These are phyloP conservation scores for Sphenodon punctatus DNA, from an alignment of 2,797 vertebrate species.

Conservation along the genomic window DNA sequence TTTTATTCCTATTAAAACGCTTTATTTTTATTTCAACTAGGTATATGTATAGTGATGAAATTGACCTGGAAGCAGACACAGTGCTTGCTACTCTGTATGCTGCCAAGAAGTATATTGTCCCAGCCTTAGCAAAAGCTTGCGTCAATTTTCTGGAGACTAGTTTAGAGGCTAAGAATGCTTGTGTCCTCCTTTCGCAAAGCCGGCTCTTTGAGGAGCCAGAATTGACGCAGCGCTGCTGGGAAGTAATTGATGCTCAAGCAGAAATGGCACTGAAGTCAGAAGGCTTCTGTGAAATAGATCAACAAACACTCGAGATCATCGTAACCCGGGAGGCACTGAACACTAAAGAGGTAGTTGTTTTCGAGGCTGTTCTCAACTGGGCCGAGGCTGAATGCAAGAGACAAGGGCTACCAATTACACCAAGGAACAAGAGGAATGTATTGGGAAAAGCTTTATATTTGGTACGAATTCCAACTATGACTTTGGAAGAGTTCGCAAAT, in stretches of 20 bases:
- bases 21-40: slow-evolving; percentile 65
- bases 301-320: slow-evolving; percentile 91
- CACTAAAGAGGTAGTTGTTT: slow-evolving; percentile 91
- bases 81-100: slow-evolving; percentile 95
- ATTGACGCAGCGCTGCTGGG: slow-evolving; percentile 95
- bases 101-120: slow-evolving; percentile 98
- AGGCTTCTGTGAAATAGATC: slow-evolving; percentile 94
- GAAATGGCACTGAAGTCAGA: slow-evolving; percentile 92
- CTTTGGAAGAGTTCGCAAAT: slow-evolving; percentile 93
- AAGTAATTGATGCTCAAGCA: slow-evolving; percentile 98
- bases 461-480: slow-evolving; percentile 93
- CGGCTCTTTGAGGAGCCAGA: slow-evolving; percentile 95
- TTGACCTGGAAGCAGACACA: slow-evolving; percentile 94
- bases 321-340: slow-evolving; percentile 92
- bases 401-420: slow-evolving; percentile 79
- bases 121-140: slow-evolving; percentile 91
- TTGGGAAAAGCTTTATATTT: slow-evolving; percentile 90
- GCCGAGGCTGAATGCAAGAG: slow-evolving; percentile 91
- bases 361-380: slow-evolving; percentile 91
- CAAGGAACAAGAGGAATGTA: slow-evolving; percentile 84
- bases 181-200: slow-evolving; percentile 96
- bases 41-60: slow-evolving; percentile 98
- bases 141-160: slow-evolving; percentile 96
- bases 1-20: neutral
- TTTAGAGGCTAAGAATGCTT: slow-evolving; percentile 94